Percentiles rank a stretch among this genome's conserved stretches.
phyloP scores from a whole-genome alignment of 2,797 vertebrate genomes.

The Neosilurus hyrtlii region DNA sequence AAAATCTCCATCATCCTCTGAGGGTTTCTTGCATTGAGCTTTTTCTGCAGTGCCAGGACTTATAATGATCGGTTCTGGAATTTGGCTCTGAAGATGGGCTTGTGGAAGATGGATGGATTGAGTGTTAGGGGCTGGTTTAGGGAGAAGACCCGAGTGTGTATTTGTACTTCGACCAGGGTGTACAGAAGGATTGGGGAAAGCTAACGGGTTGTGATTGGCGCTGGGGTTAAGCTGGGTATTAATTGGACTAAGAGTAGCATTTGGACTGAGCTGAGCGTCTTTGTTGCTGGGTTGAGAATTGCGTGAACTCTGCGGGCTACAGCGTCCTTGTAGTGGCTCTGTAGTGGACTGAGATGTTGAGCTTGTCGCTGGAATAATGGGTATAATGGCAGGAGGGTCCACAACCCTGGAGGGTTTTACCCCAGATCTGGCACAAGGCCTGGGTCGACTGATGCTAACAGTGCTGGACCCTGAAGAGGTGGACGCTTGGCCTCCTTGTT shows the following conservation, averaged over 20 bases:
- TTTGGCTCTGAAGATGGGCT: constrained; percentile 34
- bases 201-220: neutral
- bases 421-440: constrained; percentile 66
- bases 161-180: constrained; percentile 28
- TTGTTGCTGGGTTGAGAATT: constrained; percentile 57
- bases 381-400: constrained; percentile 57
- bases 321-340: constrained; percentile 61
- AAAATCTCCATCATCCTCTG: constrained; percentile 67
- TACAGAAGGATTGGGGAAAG: constrained; percentile 43
- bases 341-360: constrained; percentile 64
- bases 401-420: constrained; percentile 56
- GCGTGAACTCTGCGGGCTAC: constrained; percentile 59
- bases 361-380: constrained; percentile 60
- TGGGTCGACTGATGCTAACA: constrained; percentile 67
- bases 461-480: constrained; percentile 45
- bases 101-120: constrained; percentile 11
- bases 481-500: constrained; percentile 45
- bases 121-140: constrained; percentile 44
- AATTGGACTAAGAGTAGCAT: neutral
- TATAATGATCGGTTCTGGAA: constrained; percentile 55
- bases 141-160: constrained; percentile 40
- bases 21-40: constrained; percentile 53
- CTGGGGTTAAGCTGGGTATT: constrained; percentile 46
- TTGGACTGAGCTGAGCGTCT: constrained; percentile 18
- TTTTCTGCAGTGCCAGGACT: constrained; percentile 53